phyloP scores from a whole-genome alignment of 2,113 vertebrate species.

The Actenoides hombroni region DNA sequence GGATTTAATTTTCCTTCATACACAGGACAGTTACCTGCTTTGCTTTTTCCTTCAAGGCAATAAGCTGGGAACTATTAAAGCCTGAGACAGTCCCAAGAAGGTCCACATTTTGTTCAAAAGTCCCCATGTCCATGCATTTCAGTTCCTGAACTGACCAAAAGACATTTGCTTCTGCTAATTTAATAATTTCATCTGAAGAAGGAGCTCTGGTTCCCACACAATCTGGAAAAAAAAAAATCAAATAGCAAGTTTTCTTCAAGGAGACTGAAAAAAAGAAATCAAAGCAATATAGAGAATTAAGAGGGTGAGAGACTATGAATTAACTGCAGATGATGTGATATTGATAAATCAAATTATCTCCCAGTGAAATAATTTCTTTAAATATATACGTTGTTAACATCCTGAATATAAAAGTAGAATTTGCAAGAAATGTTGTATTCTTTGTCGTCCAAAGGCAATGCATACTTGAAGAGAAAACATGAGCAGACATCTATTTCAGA shows the following conservation, averaged over 20 bases:
- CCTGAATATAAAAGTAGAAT: background rate
- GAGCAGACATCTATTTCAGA: background rate
- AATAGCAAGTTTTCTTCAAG: background rate
- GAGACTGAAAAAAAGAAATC: background rate
- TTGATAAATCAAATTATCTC: background rate
- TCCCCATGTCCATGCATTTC: slow-evolving; percentile 68
- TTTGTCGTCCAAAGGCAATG: background rate
- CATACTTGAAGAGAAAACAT: background rate
- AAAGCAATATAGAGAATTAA: background rate
- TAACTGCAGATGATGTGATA: background rate
- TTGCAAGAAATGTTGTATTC: background rate
- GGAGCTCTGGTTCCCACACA: slow-evolving; percentile 66
- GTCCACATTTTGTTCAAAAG: slow-evolving; percentile 74
- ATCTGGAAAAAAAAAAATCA: slow-evolving; percentile 54
- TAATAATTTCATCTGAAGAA: slow-evolving; percentile 71
- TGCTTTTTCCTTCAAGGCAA: slow-evolving; percentile 77
- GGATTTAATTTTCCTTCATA: background rate
- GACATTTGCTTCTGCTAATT: slow-evolving; percentile 76
- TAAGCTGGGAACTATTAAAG: slow-evolving; percentile 72
- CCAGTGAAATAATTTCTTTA: background rate
- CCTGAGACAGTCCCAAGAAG: slow-evolving; percentile 71
- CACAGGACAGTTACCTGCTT: slow-evolving; percentile 65
- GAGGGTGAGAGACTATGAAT: background rate
- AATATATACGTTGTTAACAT: background rate
- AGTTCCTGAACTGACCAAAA: slow-evolving; percentile 76